phyloP scores from a whole-genome alignment of 2,113 vertebrate genomes.

The Anoplopoma fimbria region DNA sequence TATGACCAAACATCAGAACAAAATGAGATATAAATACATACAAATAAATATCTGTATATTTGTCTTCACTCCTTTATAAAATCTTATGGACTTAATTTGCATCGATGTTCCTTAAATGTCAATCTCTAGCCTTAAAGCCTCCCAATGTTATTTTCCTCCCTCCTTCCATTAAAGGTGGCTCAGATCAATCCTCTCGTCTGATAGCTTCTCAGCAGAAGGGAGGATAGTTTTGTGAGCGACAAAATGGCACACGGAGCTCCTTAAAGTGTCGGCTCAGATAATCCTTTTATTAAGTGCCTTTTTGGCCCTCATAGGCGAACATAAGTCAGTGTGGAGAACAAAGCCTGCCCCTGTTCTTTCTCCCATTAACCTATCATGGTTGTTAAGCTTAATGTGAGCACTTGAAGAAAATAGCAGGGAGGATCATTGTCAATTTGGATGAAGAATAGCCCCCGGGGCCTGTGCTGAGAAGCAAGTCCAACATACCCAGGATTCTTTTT shows the following conservation, averaged over 20 bases:
- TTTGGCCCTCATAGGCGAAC: not conserved
- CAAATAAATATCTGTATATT: not conserved
- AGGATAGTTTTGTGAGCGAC: constrained; percentile 20
- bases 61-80: no score
- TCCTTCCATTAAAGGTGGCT: constrained; percentile 11
- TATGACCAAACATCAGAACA: not conserved
- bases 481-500: not conserved
- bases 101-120: constrained; percentile 7
- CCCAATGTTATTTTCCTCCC: not conserved
- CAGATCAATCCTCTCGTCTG: constrained; percentile 12
- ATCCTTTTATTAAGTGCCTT: not conserved
- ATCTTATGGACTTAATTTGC: not conserved
- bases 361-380: constrained; percentile 9
- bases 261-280: constrained; percentile 27
- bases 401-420: constrained; percentile 7
- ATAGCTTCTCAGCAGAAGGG: constrained; percentile 8
- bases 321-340: constrained; percentile 12
- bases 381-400: constrained; percentile 24
- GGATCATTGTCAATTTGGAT: constrained; percentile 6
- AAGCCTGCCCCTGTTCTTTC: constrained; percentile 3
- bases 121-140: not conserved
- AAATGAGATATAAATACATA: not conserved
- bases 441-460: not conserved
- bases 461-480: not conserved
- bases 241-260: constrained; percentile 14